phyloP scores from a whole-genome alignment of 2,888 invertebrate species.

The Synanthedon myopaeformis region DNA sequence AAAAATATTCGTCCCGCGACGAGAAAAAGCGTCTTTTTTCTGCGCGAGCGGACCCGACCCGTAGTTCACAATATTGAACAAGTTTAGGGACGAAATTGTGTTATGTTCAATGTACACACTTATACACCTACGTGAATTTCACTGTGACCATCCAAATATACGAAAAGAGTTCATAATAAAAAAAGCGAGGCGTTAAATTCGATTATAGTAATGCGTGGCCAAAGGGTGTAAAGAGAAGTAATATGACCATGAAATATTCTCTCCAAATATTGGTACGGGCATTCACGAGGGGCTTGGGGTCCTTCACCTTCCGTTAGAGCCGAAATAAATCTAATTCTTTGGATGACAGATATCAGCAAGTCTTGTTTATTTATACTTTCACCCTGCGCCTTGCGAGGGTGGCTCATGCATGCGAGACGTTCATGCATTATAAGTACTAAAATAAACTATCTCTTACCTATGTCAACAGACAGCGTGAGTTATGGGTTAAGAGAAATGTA shows the following conservation, averaged over 20 bases:
- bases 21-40: conserved; percentile 42
- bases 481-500: neutral
- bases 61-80: conserved; percentile 48
- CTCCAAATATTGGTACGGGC: conserved; percentile 27
- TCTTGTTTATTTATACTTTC: conserved; percentile 68
- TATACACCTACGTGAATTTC: neutral
- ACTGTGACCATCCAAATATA: neutral
- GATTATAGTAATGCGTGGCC: neutral
- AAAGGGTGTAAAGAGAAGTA: neutral
- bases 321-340: conserved; percentile 66
- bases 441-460: conserved; percentile 51
- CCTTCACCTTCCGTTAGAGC: conserved; percentile 59
- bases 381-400: conserved; percentile 44
- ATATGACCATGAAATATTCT: conserved; percentile 21
- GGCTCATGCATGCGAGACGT: conserved; percentile 54
- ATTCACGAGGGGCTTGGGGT: conserved; percentile 42
- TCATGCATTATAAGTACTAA: conserved; percentile 42
- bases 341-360: conserved; percentile 70
- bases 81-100: conserved; percentile 24
- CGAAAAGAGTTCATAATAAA: neutral
- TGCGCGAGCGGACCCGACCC: conserved; percentile 36
- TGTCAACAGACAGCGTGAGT: conserved; percentile 38
- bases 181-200: neutral
- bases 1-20: conserved; percentile 36
- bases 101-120: neutral